Evolutionary conservation across 2,797 vertebrate genomes (phyloP), one percentile per base, ranked within the genome.

Genomic region (Sebastes iracundus): DNA sequence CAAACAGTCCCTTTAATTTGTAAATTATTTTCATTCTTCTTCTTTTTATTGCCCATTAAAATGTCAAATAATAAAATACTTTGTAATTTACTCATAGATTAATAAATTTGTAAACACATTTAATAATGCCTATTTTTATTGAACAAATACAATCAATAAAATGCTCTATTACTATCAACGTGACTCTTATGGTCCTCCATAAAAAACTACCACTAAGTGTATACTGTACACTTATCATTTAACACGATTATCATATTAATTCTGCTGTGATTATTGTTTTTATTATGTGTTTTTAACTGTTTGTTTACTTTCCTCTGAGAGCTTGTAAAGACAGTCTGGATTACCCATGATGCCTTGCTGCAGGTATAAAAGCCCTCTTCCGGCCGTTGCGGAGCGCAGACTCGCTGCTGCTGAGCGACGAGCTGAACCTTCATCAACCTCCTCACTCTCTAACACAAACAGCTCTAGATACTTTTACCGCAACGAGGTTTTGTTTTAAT

Each of bases 291-390:
- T 7, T 23, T 33, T 22, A 33, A 32, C 9, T 2, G n/a, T 74
- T 71, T 72, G 63, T 78, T 86, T 67, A 70, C 33, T 61, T 72
- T 38, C 20, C 60, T 6, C 2, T 20, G n/a, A 20, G 7, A n/a
- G 46, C 14, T 35, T 25, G 13, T 20, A 1, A 20, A 32, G 2
- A 1, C 38, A 20, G 27, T 35, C 65, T 63, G 38, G 76, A 67
- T 78, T 89, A 88, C 88, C 85, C 87, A 91, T 83, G 42, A 94
- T 93, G 87, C 92, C 9, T 81, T 8, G 68, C 82, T 62, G 72
- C 55, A 1, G 27, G 3, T 93, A 90, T 93, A 95, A 88, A 93
- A 20, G 7, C 0, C 5, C 4, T 6, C 3, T 2, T 7, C 7
- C 16, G 2, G 56, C 23, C 0, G 18, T 25, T 0, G 2, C 0